Evolutionary conservation across 2,113 vertebrate genomes (phyloP), one percentile per base, ranked within the genome.

Genomic region (Anarrhichthys ocellatus): DNA sequence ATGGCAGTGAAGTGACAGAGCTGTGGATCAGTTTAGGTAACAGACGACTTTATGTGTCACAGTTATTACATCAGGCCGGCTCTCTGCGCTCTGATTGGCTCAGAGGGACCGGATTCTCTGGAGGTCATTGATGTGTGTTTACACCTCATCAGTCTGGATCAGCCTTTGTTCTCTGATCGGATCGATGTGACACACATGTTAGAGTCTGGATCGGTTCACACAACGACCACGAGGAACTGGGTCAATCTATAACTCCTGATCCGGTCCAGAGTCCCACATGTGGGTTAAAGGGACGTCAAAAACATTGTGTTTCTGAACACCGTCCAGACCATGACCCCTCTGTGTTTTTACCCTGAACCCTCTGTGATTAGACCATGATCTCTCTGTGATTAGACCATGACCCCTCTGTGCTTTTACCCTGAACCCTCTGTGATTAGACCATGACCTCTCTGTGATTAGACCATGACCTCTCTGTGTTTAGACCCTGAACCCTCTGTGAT

Each of bases 41-140:
- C 84, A 84, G 81, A 61, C 77, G 79, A 89, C 85, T 89, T 66
- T 87, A 89, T 82, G 91, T 90, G 88, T 92, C 91, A 85, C 85
- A 89, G 83, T 89, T 91, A 88, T 93, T 87, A 89, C 90, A 91
- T 86, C 88, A 90, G 85, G 83, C 61, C n/a, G 42, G 81, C 83
- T 89, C 88, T 89, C 83, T 87, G 76, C 20, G 24, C 64, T 13
- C 67, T 76, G 46, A 70, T 77, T 77, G 76, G 82, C 74, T 88
- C 70, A 73, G 72, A 88, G 80, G 73, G 79, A 64, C 22, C 44
- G 13, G 0, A n/a, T 20, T 91, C 76, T 9, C 6, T 62, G 59
- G 61, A 63, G 32, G 69, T 72, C 64, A 46, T 10, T 38, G 32
- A 10, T 42, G n/a, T 42, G 63, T 66, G 59, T 50, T 7, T 50